phyloP scores from a whole-genome alignment of 2,888 invertebrate species.

The Melinaea menophilus region DNA sequence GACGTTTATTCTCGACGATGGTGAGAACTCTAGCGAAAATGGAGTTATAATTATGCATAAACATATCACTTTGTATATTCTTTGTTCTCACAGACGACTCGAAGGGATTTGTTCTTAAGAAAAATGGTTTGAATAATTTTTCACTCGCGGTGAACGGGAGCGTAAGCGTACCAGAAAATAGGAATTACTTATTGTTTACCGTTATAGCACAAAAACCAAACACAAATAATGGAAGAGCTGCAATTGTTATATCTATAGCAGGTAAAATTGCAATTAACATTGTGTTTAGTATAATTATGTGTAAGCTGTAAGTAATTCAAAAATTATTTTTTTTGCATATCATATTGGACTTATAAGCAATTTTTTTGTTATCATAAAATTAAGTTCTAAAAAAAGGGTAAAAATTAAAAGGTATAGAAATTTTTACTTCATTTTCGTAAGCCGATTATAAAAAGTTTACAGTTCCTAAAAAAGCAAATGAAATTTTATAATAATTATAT shows the following conservation, averaged over 20 bases:
- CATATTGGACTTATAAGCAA: no score
- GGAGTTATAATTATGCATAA: not conserved
- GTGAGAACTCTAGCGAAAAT: constrained; percentile 31
- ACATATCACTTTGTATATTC: not conserved
- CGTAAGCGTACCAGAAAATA: not conserved
- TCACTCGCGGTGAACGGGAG: not conserved
- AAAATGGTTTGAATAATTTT: not conserved
- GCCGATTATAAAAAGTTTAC: no score
- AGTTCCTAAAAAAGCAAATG: no score
- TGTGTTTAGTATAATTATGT: not conserved
- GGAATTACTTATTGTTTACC: not conserved
- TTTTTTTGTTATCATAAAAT: no score
- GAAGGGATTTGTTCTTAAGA: not conserved
- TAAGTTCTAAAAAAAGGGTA: no score
- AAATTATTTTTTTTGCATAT: not conserved
- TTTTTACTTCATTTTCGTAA: no score
- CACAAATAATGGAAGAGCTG: constrained; percentile 2
- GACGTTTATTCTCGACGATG: constrained; percentile 39
- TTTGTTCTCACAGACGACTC: not conserved
- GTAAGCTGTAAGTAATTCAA: not conserved
- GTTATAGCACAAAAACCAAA: constrained; percentile 2
- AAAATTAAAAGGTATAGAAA: no score
- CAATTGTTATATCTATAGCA: constrained; percentile 1
- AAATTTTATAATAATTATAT: no score
- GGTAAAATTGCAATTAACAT: not conserved